These are phyloP conservation scores for Mesembrinibis cayennensis DNA, from an alignment of 2,113 vertebrate species.

Conservation along the genomic window DNA sequence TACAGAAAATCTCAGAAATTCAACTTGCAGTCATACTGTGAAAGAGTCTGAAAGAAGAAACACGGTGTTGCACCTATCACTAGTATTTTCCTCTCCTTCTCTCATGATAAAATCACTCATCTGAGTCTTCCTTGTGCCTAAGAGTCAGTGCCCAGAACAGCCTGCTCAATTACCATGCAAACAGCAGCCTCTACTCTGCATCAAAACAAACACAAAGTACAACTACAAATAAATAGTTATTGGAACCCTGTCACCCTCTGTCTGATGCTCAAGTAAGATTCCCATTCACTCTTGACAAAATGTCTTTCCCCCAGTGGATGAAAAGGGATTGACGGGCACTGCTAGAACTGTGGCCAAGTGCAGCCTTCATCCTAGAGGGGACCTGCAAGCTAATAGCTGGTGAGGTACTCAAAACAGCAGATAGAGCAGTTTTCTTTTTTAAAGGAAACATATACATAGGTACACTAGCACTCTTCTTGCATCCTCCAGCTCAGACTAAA, in stretches of 20 bases:
- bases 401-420: background rate
- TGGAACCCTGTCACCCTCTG: background rate
- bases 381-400: background rate
- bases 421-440: background rate
- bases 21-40: conserved; percentile 19
- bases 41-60: conserved; percentile 37
- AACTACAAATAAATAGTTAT: conserved; percentile 2
- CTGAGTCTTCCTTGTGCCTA: background rate
- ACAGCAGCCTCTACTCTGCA: background rate
- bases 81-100: background rate
- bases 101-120: background rate
- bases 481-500: background rate
- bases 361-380: background rate
- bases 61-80: background rate
- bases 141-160: background rate
- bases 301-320: background rate
- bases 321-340: background rate
- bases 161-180: background rate
- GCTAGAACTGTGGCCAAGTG: background rate
- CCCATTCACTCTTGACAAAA: background rate
- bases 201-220: background rate
- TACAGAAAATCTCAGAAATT: conserved; percentile 57
- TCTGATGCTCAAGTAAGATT: background rate
- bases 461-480: background rate
- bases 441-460: background rate